Base-by-base conservation (phyloP, 2,888 invertebrate genomes). In the Sarcophaga variegata region DNA sequence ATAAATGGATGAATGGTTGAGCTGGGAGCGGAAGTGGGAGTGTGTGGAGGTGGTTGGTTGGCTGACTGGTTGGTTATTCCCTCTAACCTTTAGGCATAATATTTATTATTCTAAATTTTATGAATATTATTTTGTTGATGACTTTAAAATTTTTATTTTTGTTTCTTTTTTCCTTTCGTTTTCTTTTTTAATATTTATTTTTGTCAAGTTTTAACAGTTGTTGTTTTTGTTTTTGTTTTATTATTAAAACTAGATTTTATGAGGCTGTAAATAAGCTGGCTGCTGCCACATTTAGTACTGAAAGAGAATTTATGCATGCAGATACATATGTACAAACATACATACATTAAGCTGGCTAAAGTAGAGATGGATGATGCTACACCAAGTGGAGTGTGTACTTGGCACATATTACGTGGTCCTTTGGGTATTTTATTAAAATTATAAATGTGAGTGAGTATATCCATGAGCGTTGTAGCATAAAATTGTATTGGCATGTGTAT, bases 181-280 rank as follows among this genome's bases (percentile, higher is more conserved):
- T 10, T 11, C 14, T 59, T 22, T 17, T 78, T 4, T 60, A 4
- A 10, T 25, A 45, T 64, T 54, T n/a, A 12, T 8, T 45, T 67
- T 22, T 60, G 45, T 37, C 20, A n/a, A 27, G n/a, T 45, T 11
- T 37, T 37, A 37, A 37, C 37, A 10, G 47, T 14, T 47, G 14
- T 49, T 54, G 25, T 54, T 49, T 54, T 60, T 66, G 27, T 59
- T 72, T 22, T 81, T 69, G 12, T 75, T 62, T 75, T 75, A 83
- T 67, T 86, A 80, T 86, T 80, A 76, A 86, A 83, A 83, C 63
- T 69, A 83, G 45, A 80, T 83, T 83, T 83, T 81, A 74, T 49
- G 77, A 69, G 72, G 71, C n/a, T 80, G 79, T 80, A 71, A 79
- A 76, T 83, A 72, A 74, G 75, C 62, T 49, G 49, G 14, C 49